Evolutionary conservation across 1,140 invertebrate genomes (phyloP).

Genomic region (Anadara kagoshimensis): DNA sequence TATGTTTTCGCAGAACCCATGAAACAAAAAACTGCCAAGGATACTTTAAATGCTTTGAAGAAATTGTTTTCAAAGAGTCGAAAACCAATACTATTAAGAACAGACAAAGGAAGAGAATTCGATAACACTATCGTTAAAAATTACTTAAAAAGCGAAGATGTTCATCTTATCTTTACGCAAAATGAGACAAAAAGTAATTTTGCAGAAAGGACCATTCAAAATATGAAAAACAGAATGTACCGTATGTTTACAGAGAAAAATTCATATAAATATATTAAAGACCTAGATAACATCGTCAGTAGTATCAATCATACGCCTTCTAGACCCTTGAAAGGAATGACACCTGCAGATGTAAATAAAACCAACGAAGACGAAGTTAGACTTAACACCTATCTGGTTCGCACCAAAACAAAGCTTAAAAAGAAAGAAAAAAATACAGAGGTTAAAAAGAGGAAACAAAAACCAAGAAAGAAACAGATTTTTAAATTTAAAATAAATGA

Average conservation of each 20-base stretch:
- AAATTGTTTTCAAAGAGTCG: constrained; percentile 2
- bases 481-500: constrained; percentile 24
- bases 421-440: background rate
- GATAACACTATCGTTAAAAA: constrained; percentile 11
- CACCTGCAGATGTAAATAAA: constrained; percentile 11
- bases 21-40: constrained; percentile 25
- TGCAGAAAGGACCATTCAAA: constrained; percentile 27
- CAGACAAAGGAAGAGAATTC: constrained; percentile 22
- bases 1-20: constrained; percentile 13
- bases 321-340: background rate
- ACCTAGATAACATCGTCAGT: constrained; percentile 1
- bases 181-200: constrained; percentile 30
- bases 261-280: constrained; percentile 7
- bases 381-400: constrained; percentile 5
- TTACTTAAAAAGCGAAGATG: constrained; percentile 8
- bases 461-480: background rate
- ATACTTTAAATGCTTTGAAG: constrained; percentile 8
- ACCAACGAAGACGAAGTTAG: constrained; percentile 11
- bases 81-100: constrained; percentile 10
- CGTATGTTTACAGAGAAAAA: constrained; percentile 19
- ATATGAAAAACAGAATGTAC: constrained; percentile 19
- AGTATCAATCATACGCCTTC: constrained; percentile 6
- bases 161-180: constrained; percentile 15
- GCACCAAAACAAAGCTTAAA: background rate
- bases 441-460: background rate